These are phyloP conservation scores for Centrocercus urophasianus DNA, from an alignment of 2,113 vertebrate genomes.

Conservation along the genomic window DNA sequence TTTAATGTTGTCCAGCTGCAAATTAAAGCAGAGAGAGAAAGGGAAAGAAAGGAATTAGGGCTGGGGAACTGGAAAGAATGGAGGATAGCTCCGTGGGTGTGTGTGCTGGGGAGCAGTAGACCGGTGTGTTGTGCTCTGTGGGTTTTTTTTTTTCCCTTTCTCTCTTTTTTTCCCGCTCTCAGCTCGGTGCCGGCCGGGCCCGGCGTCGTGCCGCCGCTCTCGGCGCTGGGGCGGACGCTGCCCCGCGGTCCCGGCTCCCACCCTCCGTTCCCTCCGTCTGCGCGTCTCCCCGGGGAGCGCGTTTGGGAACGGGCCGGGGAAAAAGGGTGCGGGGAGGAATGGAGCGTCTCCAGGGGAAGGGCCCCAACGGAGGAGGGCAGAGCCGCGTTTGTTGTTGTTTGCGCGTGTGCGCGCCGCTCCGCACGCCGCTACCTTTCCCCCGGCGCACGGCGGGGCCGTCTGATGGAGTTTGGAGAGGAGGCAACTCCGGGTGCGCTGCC, in stretches of 20 bases:
- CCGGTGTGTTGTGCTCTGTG: not conserved
- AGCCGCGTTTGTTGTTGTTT: not conserved
- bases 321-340: not conserved
- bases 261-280: not conserved
- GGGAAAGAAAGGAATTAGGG: conserved; percentile 4
- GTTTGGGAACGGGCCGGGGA: too few species aligned
- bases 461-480: conserved; percentile 78
- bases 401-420: not conserved
- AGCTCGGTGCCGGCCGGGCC: conserved; percentile 74
- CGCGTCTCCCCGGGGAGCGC: not conserved
- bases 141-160: not conserved
- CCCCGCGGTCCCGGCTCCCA: too few species aligned
- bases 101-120: conserved; percentile 69
- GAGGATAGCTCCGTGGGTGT: conserved; percentile 34
- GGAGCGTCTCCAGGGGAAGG: not conserved
- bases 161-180: not conserved
- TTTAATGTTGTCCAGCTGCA: conserved; percentile 92
- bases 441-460: conserved; percentile 45
- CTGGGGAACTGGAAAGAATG: conserved; percentile 69
- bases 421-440: conserved; percentile 68
- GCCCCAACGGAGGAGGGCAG: not conserved
- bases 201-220: conserved; percentile 67
- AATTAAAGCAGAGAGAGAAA: conserved; percentile 15
- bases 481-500: conserved; percentile 79
- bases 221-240: too few species aligned